These are phyloP conservation scores for Oryzias celebensis DNA, from an alignment of 2,113 vertebrate species.

Conservation along the genomic window DNA sequence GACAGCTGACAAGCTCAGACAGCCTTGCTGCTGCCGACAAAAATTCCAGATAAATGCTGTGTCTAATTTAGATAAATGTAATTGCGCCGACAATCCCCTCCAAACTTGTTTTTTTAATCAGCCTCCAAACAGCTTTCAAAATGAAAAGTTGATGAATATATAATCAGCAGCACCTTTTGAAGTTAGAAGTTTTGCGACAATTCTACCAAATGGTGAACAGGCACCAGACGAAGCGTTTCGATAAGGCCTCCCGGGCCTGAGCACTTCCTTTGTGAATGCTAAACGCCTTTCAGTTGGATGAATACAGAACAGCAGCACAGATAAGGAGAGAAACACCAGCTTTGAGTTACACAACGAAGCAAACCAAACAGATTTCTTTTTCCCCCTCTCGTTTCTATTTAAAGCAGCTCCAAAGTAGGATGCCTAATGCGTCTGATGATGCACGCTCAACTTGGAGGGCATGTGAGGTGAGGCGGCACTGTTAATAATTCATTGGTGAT, in stretches of 20 bases:
- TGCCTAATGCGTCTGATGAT: slow-evolving; percentile 55
- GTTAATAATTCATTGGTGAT: slow-evolving; percentile 60
- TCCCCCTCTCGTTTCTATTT: slow-evolving; percentile 45
- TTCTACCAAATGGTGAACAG: slow-evolving; percentile 32
- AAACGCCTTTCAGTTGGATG: slow-evolving; percentile 39
- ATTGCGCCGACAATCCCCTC: slow-evolving; percentile 26
- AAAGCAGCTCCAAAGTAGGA: slow-evolving; percentile 43
- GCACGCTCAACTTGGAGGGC: slow-evolving; percentile 47
- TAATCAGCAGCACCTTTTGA: slow-evolving; percentile 43
- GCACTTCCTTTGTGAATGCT: slow-evolving; percentile 21
- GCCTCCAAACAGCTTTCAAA: slow-evolving; percentile 27
- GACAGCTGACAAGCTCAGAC: slow-evolving; percentile 1
- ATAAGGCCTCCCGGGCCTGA: slow-evolving; percentile 20
- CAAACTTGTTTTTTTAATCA: slow-evolving; percentile 18
- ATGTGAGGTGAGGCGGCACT: slow-evolving; percentile 42
- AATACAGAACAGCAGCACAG: background rate
- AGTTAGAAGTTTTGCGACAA: slow-evolving; percentile 36
- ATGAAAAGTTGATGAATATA: slow-evolving; percentile 21
- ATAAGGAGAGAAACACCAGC: slow-evolving; percentile 1
- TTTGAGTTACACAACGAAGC: slow-evolving; percentile 53
- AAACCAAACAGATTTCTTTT: slow-evolving; percentile 23
- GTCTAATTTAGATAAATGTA: slow-evolving; percentile 45
- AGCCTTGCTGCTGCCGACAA: slow-evolving; percentile 25
- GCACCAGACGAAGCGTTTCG: slow-evolving; percentile 9
- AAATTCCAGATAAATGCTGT: slow-evolving; percentile 8